A percentile compares a stretch with the other conserved stretches of the same genome.
Evolutionary conservation across 2,797 vertebrate species (phyloP).

Genomic region (Lepus townsendii): DNA sequence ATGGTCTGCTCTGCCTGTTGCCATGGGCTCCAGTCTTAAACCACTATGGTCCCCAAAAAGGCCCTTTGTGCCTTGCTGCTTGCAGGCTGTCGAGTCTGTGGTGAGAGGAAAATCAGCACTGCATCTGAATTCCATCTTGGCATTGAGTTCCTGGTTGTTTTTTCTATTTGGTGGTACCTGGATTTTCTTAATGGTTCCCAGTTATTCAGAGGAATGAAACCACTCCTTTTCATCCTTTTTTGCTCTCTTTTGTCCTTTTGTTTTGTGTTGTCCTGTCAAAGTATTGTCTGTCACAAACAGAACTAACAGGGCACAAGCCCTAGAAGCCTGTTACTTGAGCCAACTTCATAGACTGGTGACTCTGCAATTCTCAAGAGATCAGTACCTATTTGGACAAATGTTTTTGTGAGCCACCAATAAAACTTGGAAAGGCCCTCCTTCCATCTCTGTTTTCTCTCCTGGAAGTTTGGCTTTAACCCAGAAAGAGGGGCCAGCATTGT

Average conservation of each 20-base stretch:
- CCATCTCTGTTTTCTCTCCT: constrained; percentile 17
- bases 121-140: not conserved
- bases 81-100: not conserved
- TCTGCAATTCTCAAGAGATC: not conserved
- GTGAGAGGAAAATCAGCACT: not conserved
- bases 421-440: constrained; percentile 11
- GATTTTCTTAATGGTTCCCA: not conserved
- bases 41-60: not conserved
- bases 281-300: constrained; percentile 26
- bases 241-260: not conserved
- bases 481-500: no score
- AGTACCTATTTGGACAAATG: constrained; percentile 14
- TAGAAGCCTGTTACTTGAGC: not conserved
- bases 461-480: constrained; percentile 12
- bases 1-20: not conserved
- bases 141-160: not conserved
- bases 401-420: constrained; percentile 54
- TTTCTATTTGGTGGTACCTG: not conserved
- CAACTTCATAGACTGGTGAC: not conserved
- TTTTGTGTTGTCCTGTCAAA: constrained; percentile 4
- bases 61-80: not conserved
- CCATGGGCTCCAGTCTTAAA: not conserved
- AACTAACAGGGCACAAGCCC: not conserved
- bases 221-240: not conserved
- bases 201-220: not conserved